Percentiles rank a stretch among this genome's conserved stretches.
phyloP scores from a whole-genome alignment of 64 coral and sea anemone species.

The Dendrophyllia cribrosa region DNA sequence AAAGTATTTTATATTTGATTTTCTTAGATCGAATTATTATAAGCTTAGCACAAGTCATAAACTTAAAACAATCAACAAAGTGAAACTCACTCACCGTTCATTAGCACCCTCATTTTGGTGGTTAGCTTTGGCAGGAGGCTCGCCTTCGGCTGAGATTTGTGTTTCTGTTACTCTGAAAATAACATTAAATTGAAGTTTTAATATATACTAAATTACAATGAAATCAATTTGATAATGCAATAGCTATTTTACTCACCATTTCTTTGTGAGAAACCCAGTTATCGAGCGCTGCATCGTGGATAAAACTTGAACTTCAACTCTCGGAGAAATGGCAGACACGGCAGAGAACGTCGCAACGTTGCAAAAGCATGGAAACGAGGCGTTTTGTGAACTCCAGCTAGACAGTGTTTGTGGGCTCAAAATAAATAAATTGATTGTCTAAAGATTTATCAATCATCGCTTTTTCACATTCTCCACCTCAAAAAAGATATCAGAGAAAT shows the following conservation, averaged over 20 bases:
- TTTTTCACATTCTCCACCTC: constrained; percentile 77
- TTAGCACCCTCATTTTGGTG: constrained; percentile 80
- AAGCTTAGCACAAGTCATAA: constrained; percentile 81
- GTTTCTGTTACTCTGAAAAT: constrained; percentile 81
- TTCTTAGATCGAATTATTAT: constrained; percentile 75
- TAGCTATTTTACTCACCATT: constrained; percentile 69
- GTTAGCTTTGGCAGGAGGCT: constrained; percentile 75
- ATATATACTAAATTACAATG: constrained; percentile 69
- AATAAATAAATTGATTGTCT: constrained; percentile 78
- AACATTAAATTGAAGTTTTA: constrained; percentile 79
- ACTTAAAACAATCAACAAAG: constrained; percentile 82
- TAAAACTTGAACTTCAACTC: constrained; percentile 40
- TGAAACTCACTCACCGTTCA: constrained; percentile 86
- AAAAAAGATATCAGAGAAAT: too few relatives aligned
- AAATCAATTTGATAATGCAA: constrained; percentile 81
- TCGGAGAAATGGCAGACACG: constrained; percentile 61
- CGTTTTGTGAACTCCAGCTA: constrained; percentile 58
- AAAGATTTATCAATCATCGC: constrained; percentile 80
- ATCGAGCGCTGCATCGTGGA: constrained; percentile 81
- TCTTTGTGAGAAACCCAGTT: constrained; percentile 73
- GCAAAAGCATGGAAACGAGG: constrained; percentile 75
- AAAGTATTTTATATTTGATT: constrained; percentile 87
- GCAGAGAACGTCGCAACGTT: constrained; percentile 67
- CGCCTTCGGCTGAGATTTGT: constrained; percentile 69
- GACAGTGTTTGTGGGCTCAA: constrained; percentile 76